A percentile compares a stretch with the other conserved stretches of the same genome.
These are phyloP conservation scores for Mastigias papua DNA, from an alignment of 30 jellyfish, hydroid and myxozoan genomes.

Conservation along the genomic window DNA sequence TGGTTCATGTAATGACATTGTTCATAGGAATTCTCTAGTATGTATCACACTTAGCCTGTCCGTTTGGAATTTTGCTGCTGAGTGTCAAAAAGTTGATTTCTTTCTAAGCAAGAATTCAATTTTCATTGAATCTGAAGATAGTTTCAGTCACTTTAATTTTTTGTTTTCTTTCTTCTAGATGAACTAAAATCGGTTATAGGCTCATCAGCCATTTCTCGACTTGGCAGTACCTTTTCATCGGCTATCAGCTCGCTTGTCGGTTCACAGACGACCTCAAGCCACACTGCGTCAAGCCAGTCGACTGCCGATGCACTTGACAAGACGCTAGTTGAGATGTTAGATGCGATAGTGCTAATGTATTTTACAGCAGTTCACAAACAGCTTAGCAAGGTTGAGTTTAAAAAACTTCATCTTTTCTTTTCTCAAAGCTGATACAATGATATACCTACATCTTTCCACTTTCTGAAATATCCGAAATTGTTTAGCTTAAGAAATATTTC, in stretches of 20 bases:
- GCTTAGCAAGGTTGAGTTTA: conserved; percentile 88
- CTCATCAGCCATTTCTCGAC: conserved; percentile 84
- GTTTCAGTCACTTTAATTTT: background rate
- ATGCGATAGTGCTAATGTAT: conserved; percentile 84
- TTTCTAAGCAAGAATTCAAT: too few relatives aligned
- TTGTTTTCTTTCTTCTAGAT: conserved; percentile 41
- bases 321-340: conserved; percentile 86
- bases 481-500: too few relatives aligned
- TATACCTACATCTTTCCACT: too few relatives aligned
- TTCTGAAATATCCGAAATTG: too few relatives aligned
- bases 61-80: too few relatives aligned
- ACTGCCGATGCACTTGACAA: conserved; percentile 72
- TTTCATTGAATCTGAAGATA: too few relatives aligned
- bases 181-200: conserved; percentile 82
- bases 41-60: too few relatives aligned
- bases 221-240: conserved; percentile 60
- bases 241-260: conserved; percentile 82
- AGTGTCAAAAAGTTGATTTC: too few relatives aligned
- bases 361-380: conserved; percentile 94
- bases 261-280: conserved; percentile 57
- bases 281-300: conserved; percentile 63
- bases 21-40: too few relatives aligned
- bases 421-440: too few relatives aligned
- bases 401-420: too few relatives aligned
- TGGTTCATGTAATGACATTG: too few relatives aligned